Evolutionary conservation across 2,888 invertebrate species (phyloP).

Genomic region (Pristionchus japonicus): DNA sequence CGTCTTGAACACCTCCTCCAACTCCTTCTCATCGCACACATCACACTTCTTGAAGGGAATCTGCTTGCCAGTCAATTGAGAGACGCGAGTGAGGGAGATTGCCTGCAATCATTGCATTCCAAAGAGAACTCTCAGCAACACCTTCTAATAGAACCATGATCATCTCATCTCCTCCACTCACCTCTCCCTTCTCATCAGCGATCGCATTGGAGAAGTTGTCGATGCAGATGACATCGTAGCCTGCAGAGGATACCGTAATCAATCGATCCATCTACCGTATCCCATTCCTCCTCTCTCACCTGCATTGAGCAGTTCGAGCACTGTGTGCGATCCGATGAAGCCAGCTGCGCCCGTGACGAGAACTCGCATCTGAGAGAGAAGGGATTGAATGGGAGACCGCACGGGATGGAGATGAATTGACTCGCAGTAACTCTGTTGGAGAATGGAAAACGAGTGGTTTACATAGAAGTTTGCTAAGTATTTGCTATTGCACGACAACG

Average conservation of each 20-base stretch:
- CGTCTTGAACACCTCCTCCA: constrained; percentile 55
- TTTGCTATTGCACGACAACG: too few relatives aligned
- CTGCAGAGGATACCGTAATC: neutral
- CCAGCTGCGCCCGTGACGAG: constrained; percentile 97
- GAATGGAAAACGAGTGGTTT: too few relatives aligned
- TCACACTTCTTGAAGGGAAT: constrained; percentile 68
- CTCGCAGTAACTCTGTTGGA: too few relatives aligned
- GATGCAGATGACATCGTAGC: constrained; percentile 41
- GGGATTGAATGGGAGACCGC: neutral
- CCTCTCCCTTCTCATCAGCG: constrained; percentile 39
- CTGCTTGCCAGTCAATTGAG: constrained; percentile 84
- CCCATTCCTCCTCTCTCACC: constrained; percentile 79
- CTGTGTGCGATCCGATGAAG: constrained; percentile 95
- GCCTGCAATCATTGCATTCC: neutral
- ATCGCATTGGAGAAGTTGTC: constrained; percentile 43
- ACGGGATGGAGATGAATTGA: neutral
- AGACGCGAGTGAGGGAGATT: constrained; percentile 83
- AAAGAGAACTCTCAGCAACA: neutral
- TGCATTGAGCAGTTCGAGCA: constrained; percentile 88
- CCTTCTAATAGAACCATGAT: neutral
- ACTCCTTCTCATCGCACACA: constrained; percentile 48
- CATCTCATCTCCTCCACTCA: neutral
- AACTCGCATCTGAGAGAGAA: constrained; percentile 77
- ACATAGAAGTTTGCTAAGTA: too few relatives aligned
- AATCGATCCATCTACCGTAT: neutral